Base-by-base conservation (phyloP, 2,797 vertebrate genomes). In the Sebastiscus tertius region DNA sequence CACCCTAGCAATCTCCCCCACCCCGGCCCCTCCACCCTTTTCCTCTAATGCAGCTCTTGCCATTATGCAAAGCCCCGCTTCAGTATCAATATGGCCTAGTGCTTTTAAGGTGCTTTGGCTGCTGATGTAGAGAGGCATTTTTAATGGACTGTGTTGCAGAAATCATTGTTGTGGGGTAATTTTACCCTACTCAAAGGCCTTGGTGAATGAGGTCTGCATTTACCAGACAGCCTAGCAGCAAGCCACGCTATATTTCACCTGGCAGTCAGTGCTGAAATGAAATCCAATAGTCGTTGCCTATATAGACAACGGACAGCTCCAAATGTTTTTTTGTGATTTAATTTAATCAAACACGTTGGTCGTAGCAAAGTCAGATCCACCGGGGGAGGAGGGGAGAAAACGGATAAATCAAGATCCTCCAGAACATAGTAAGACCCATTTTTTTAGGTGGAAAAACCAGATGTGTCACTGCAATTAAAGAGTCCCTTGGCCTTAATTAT, bases 401-500 rank as follows among this genome's bases (percentile, higher is more conserved):
- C 83, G 83, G 85, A 93, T 90, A 91, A 93, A 92, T 93, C 90
- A 92, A 90, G 76, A 92, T 88, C 72, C 81, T 81, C 58, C 59
- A 95, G 86, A 85, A 96, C 95, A 94, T 95, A 95, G 96, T 95
- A 95, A 93, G 93, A 94, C 95, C 92, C 93, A 82, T 22, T 61
- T 58, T 81, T 75, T 71, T 24, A 16, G 52, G 62, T 42, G 95
- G 94, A 96, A 95, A 94, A 27, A 10, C 96, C 96, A 96, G 96
- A 97, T 97, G 97, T 97, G 97, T 97, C 97, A 97, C 96, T 95
- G 96, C 97, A 98, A 98, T 98, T 98, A 98, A 97, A 97, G 96
- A 97, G 96, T 98, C 97, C 97, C 97, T 94, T 96, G 97, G 96
- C 96, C 96, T 98, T 99, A 99, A 98, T 99, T 98, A 98, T 96